These are phyloP conservation scores for Idaea aversata DNA, from an alignment of 2,888 invertebrate genomes.

Conservation along the genomic window DNA sequence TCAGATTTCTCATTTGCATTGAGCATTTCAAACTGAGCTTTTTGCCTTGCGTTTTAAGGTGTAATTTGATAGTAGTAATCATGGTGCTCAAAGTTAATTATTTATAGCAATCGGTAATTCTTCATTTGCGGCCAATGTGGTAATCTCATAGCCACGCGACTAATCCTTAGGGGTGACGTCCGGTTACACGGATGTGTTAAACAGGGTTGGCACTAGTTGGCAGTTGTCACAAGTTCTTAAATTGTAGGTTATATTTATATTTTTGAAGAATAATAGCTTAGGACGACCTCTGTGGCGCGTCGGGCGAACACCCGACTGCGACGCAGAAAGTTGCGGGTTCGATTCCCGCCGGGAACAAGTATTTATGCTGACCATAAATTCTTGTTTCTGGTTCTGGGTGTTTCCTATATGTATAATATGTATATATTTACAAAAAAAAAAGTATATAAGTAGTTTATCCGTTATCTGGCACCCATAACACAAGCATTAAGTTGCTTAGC, in stretches of 20 bases:
- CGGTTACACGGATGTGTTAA: constrained; percentile 60
- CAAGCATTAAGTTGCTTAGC: too few relatives aligned
- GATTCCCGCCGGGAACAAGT: too few relatives aligned
- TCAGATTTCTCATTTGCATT: too few relatives aligned
- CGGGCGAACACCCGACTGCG: too few relatives aligned
- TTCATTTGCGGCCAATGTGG: constrained; percentile 77
- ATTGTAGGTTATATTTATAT: not conserved
- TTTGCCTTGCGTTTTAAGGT: not conserved
- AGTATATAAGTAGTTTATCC: too few relatives aligned
- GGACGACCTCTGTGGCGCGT: too few relatives aligned
- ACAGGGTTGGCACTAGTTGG: constrained; percentile 64
- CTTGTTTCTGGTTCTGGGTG: too few relatives aligned
- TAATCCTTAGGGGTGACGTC: constrained; percentile 79
- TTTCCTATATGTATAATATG: too few relatives aligned
- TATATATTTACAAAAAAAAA: too few relatives aligned
- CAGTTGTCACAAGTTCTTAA: constrained; percentile 32
- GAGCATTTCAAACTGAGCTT: not conserved
- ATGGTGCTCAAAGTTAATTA: constrained; percentile 37
- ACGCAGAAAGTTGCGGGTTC: too few relatives aligned
- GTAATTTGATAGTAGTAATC: not conserved
- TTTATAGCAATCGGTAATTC: constrained; percentile 72
- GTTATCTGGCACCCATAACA: too few relatives aligned
- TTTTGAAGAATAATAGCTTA: not conserved
- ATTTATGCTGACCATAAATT: too few relatives aligned
- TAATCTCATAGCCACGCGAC: constrained; percentile 76